Base-by-base conservation (phyloP, 2,888 invertebrate species). In the Miltochrista miniata region DNA sequence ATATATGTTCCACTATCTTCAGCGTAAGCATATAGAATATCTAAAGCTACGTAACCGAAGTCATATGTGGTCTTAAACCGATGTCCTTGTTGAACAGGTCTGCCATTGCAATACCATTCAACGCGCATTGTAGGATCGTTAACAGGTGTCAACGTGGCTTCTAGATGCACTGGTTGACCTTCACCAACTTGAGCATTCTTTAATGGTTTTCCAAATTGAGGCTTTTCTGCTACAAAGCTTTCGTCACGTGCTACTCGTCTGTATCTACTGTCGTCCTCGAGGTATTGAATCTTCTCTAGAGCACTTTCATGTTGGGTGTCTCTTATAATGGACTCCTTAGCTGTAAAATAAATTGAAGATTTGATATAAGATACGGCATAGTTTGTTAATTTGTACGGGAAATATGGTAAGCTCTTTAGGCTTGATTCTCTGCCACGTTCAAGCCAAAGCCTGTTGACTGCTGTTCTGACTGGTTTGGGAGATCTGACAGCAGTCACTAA, bases 101-200 rank as follows among this genome's bases (percentile, higher is more conserved):
- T 93, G 46, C 98, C 99, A 87, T 99, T 98, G 83, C 97, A 96
- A 90, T 95, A 98, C 99, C 99, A 99, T 90, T 99, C 99, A 9
- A 99, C 98, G 65, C 96, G 95, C 99, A 99, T 99, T 8, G 98
- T 98, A 4, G 99, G 98, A 85, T 99, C 99, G 74, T 99, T 98
- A 34, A 99, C 97, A 0, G 99, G 99, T 0, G 98, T 97, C 31
- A 99, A 91, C 5, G 98, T 98, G 0, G 98, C 98, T 89, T 98
- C 98, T 68, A 99, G 91, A 83, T 98, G 98, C 51, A 97, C 96
- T 47, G 96, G 96, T 55, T 94, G 93, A 15, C 98, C 98, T 90
- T 99, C 98, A 10, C 95, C 93, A 12, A 97, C 93, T 72, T 96
- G 95, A 64, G 96, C 96, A 74, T 96, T 97, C 76, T 96, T 97